Base-by-base conservation (phyloP, 1,140 invertebrate genomes). In the Dufourea novaeangliae region DNA sequence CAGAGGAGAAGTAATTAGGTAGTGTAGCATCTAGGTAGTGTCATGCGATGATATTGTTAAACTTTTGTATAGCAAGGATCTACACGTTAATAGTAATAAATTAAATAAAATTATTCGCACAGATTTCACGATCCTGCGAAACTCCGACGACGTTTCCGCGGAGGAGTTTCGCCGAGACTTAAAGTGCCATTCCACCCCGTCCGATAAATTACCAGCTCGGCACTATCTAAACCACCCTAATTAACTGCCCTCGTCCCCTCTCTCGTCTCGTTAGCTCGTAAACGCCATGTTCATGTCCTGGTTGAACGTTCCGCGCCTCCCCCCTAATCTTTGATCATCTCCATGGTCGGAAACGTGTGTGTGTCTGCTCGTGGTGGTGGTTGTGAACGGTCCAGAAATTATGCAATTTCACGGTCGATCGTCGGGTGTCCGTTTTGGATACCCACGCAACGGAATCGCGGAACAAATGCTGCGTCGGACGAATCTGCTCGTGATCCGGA, bases 391-490 rank as follows among this genome's bases (percentile, higher is more conserved):
- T n/a, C n/a, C 70, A 22, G 11, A 14, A 32, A 62, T 71, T 71
- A 62, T 46, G 56, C 69, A 71, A 71, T 44, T 71, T 44, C n/a
- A 61, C n/a, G 56, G 27, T 34, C 37, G 54, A 70, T 41, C n/a
- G 68, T 57, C 27, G 7, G n/a, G n/a, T n/a, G n/a, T 70, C 14
- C 46, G 46, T 44, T 17, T 44, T 12, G 41, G 17, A 12, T 44
- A n/a, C n/a, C 41, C 12, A 44, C 41, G 17, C 41, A 20, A 20
- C 46, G n/a, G n/a, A n/a, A n/a, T 52, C 50, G 50, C 34, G 11
- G 68, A 27, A 29, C n/a, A 27, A 67, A 17, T 17, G 27, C 3
- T 2, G 39, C 20, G 25, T 1, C 11, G 7, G 25, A 4, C 11
- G 7, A 46, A 7, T 50, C 12, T 54, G 39, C 22, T 74, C 34